These are phyloP conservation scores for Amphibalanus amphitrite DNA, from an alignment of 1,140 invertebrate species.

Conservation along the genomic window DNA sequence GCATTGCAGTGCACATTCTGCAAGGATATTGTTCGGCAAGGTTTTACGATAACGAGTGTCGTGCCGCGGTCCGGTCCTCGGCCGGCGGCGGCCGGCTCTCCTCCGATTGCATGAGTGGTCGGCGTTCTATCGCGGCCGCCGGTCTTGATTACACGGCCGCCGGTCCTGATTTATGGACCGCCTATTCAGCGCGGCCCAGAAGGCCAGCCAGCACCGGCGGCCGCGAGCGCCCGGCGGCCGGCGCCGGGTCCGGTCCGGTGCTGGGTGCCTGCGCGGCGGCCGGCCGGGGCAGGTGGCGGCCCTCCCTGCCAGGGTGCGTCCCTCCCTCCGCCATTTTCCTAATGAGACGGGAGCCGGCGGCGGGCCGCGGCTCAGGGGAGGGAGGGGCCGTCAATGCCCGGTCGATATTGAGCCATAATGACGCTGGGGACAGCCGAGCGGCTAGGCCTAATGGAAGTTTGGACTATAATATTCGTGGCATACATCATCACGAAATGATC, in stretches of 20 bases:
- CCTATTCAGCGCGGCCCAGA: background rate
- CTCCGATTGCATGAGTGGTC: background rate
- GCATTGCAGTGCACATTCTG: background rate
- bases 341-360: too few relatives aligned
- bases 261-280: background rate
- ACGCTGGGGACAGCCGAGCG: too few relatives aligned
- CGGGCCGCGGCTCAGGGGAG: too few relatives aligned
- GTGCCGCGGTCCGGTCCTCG: too few relatives aligned
- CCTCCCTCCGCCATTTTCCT: conserved; percentile 1
- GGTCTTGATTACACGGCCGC: background rate
- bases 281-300: background rate
- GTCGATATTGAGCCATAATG: too few relatives aligned
- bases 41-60: background rate
- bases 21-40: background rate
- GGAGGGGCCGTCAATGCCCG: too few relatives aligned
- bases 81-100: too few relatives aligned
- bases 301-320: background rate
- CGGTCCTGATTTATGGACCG: background rate
- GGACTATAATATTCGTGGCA: too few relatives aligned
- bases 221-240: background rate
- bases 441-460: too few relatives aligned
- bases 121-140: background rate
- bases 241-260: background rate
- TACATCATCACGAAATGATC: too few relatives aligned
- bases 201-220: background rate